A percentile compares a stretch with the other conserved stretches of the same genome.
Conservation (phyloP, 2,888 invertebrate genomes). For the Ptilodon capucinus region DNA sequence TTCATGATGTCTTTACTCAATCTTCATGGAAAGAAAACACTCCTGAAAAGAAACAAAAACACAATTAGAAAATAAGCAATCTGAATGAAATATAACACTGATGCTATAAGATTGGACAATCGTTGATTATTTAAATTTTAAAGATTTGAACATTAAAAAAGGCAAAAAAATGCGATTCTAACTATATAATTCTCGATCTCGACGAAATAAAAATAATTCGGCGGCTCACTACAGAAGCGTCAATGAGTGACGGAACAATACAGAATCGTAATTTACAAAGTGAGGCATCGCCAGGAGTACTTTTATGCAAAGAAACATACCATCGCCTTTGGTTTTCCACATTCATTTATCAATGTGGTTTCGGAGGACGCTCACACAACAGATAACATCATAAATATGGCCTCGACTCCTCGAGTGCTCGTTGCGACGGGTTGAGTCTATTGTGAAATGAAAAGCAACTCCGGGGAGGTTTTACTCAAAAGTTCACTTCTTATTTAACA, state of each 20-base stretch:
- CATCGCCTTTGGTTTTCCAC: conserved; percentile 70
- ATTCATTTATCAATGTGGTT: conserved; percentile 74
- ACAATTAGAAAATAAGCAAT: conserved; percentile 42
- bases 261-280: conserved; percentile 45
- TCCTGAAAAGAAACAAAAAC: conserved; percentile 71
- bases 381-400: conserved; percentile 87
- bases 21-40: conserved; percentile 56
- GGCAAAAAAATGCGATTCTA: conserved; percentile 4
- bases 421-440: conserved; percentile 81
- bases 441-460: conserved; percentile 75
- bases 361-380: conserved; percentile 78
- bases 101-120: conserved; percentile 25
- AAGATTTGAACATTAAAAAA: neutral
- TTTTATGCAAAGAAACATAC: conserved; percentile 59
- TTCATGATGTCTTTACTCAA: conserved; percentile 58
- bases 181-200: conserved; percentile 16
- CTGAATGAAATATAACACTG: conserved; percentile 6
- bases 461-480: conserved; percentile 51
- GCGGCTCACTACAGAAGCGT: conserved; percentile 74
- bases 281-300: conserved; percentile 31
- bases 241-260: conserved; percentile 69
- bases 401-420: conserved; percentile 79
- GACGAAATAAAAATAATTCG: conserved; percentile 60
- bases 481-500: conserved; percentile 61
- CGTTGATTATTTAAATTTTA: neutral